Evolutionary conservation across 1,140 invertebrate species (phyloP), one percentile per base, ranked within the genome.

Genomic region (Periplaneta americana): DNA sequence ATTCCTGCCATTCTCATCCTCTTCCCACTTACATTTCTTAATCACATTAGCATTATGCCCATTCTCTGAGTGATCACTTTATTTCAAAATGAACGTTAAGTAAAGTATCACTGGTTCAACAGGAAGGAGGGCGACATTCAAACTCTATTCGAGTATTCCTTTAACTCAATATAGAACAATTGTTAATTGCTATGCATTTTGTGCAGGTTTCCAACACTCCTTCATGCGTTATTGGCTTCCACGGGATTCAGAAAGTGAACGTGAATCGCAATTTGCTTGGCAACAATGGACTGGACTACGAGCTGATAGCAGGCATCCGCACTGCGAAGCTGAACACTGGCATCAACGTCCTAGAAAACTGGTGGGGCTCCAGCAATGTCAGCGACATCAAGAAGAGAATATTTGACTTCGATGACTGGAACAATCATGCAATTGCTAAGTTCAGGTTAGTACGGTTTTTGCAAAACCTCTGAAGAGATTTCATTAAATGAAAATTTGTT

Each of bases 371-470:
- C 8, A 88, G 88, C 5, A 91, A 95, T 80, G 91, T 94, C 66
- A 87, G 86, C 10, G 88, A 90, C 37, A 99, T 99, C 35, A 91
- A 93, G 83, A 91, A 93, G 76, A 92, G 94, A 86, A 98, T 99
- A 84, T 99, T 99, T 88, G 99, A 99, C 89, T 99, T 99, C 90
- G 98, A 99, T 88, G 98, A 99, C 86, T 99, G 98, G 98, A 99
- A 99, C 87, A 97, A 97, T 88, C 98, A 98, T 87, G 97, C 98
- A 0, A 92, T 98, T 48, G 98, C 97, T 0, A 91, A 94, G 31
- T 99, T 95, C 87, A 91, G 80, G 80, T 81, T 11, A 81, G 80
- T 74, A 66, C 1, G 2, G 75, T 76, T n/a, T 76, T 33, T 18
- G 15, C 22, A 76, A 18, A 76, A 34, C 28, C 15, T 35, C 6